These are phyloP conservation scores for Falco berigora DNA, from an alignment of 2,797 vertebrate genomes.

Conservation along the genomic window DNA sequence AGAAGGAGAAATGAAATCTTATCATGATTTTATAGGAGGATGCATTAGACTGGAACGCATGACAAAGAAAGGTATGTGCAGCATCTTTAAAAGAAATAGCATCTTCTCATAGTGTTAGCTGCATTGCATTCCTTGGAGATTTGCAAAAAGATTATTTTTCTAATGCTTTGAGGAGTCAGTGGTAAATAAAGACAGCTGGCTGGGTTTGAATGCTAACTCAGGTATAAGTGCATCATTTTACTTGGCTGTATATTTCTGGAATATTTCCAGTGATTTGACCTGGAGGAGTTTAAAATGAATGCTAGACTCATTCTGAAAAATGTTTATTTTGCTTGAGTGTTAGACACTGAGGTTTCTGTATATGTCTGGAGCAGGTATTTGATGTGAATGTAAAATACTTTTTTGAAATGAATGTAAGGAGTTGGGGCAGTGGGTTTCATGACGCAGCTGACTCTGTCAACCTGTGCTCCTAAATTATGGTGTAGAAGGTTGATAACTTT, in stretches of 20 bases:
- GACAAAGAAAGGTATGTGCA: constrained; percentile 74
- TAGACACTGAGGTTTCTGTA: background rate
- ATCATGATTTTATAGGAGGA: constrained; percentile 78
- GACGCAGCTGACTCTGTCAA: background rate
- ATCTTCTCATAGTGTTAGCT: background rate
- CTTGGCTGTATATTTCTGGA: background rate
- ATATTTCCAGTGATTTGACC: background rate
- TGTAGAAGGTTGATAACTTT: background rate
- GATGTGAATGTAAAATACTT: background rate
- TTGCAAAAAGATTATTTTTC: background rate
- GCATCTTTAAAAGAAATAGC: background rate
- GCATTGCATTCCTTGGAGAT: background rate
- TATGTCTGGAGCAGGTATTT: background rate
- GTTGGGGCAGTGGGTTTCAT: background rate
- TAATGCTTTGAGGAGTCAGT: background rate
- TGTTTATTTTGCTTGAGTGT: background rate
- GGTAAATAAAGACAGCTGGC: background rate
- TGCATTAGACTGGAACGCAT: constrained; percentile 73
- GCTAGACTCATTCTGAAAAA: background rate
- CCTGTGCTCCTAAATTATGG: background rate
- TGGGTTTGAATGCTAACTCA: background rate
- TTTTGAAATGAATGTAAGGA: background rate
- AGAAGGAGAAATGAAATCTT: constrained; percentile 85
- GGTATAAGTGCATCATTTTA: background rate
- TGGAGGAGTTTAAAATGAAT: background rate